Evolutionary conservation across 2,113 vertebrate species (phyloP).

Genomic region (Mus spicilegus): DNA sequence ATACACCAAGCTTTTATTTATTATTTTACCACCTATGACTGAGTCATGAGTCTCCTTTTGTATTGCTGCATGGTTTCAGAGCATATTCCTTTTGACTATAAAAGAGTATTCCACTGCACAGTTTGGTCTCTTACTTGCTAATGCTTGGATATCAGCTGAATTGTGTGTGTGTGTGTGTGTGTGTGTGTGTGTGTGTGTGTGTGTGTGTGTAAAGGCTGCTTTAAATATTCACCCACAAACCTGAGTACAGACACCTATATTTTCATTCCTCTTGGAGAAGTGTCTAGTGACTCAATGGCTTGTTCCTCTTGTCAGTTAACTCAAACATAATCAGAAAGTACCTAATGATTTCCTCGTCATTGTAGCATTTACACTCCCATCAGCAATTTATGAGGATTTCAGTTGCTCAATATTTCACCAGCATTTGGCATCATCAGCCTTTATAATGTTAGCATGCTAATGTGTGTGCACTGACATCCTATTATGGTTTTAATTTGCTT

Average conservation of each 20-base stretch:
- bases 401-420: neutral
- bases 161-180: neutral
- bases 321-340: constrained; percentile 18
- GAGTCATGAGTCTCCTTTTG: neutral
- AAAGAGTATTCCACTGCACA: neutral
- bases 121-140: neutral
- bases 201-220: neutral
- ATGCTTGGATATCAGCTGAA: neutral
- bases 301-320: neutral
- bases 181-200: neutral
- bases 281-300: neutral
- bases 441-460: constrained; percentile 31
- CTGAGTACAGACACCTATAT: neutral
- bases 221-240: neutral
- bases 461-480: neutral
- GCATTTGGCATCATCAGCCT: neutral
- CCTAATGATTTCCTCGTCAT: neutral
- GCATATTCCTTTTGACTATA: neutral
- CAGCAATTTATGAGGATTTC: neutral
- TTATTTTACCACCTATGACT: neutral
- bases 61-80: neutral
- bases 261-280: neutral
- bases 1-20: neutral
- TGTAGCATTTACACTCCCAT: neutral
- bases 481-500: constrained; percentile 41